Percentiles rank a stretch among this genome's conserved stretches.
phyloP scores from a whole-genome alignment of 2,888 invertebrate genomes.

The Deilephila elpenor region DNA sequence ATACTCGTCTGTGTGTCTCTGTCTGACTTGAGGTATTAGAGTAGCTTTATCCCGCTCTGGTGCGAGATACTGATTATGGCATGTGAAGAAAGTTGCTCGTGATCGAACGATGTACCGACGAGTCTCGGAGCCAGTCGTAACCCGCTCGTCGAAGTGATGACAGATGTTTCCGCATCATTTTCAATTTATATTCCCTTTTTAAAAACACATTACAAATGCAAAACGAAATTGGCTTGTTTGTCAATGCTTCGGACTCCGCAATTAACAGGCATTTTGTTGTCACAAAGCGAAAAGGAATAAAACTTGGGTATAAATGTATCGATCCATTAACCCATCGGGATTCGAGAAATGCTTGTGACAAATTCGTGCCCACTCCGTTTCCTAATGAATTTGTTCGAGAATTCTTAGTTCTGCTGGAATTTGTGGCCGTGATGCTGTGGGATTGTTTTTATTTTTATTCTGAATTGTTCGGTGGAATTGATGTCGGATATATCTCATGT shows the following conservation, averaged over 20 bases:
- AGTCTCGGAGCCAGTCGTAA: conserved; percentile 13
- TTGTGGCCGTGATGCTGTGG: conserved; percentile 43
- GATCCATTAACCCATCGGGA: conserved; percentile 1
- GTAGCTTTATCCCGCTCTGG: conserved; percentile 49
- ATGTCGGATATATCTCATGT: conserved; percentile 66
- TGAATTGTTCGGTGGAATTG: conserved; percentile 66
- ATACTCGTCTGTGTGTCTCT: conserved; percentile 61
- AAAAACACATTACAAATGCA: conserved; percentile 14
- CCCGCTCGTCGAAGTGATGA: conserved; percentile 46
- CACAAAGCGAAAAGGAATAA: conserved; percentile 14
- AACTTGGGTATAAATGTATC: conserved; percentile 4
- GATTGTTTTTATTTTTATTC: conserved; percentile 58
- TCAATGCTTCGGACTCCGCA: conserved; percentile 7
- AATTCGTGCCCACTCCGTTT: conserved; percentile 60
- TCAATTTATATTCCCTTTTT: neutral
- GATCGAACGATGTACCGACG: conserved; percentile 42
- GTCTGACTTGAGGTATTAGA: conserved; percentile 43
- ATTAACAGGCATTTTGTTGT: conserved; percentile 22
- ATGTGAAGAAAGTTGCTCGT: conserved; percentile 74
- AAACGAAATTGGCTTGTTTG: conserved; percentile 30
- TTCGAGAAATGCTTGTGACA: conserved; percentile 56
- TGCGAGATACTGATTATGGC: conserved; percentile 65
- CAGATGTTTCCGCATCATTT: conserved; percentile 59
- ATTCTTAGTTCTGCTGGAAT: conserved; percentile 58
- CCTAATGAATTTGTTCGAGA: conserved; percentile 73